A percentile compares a stretch with the other conserved stretches of the same genome.
phyloP scores from a whole-genome alignment of 2,888 invertebrate species.

The Perizoma flavofasciatum region DNA sequence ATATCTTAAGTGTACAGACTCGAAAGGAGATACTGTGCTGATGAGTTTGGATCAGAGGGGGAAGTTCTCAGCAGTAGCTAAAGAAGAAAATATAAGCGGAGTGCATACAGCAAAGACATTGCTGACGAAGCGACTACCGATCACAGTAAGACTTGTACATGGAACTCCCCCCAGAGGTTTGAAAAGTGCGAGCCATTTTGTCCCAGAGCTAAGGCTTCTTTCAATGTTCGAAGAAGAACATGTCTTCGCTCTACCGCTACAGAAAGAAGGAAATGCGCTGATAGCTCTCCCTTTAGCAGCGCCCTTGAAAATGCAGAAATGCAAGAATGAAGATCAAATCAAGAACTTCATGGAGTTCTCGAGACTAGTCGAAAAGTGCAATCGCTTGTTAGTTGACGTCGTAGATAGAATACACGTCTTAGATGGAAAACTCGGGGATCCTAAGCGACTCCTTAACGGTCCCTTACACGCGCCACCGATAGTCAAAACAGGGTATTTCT shows the following conservation, averaged over 20 bases:
- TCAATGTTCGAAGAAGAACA: conserved; percentile 94
- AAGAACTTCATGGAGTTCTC: conserved; percentile 90
- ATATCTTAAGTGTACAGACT: conserved; percentile 94
- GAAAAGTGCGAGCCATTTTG: conserved; percentile 91
- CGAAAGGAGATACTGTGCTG: conserved; percentile 92
- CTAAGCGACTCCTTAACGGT: conserved; percentile 74
- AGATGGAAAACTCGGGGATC: conserved; percentile 91
- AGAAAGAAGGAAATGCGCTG: conserved; percentile 90
- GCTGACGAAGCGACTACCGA: conserved; percentile 94
- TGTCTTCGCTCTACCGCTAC: conserved; percentile 92
- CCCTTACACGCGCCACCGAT: conserved; percentile 73
- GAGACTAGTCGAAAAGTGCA: conserved; percentile 90
- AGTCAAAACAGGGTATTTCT: conserved; percentile 87
- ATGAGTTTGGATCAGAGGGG: conserved; percentile 94
- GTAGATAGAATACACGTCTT: conserved; percentile 92
- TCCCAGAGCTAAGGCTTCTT: conserved; percentile 92
- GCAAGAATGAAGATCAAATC: conserved; percentile 92
- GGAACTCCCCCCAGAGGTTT: conserved; percentile 94
- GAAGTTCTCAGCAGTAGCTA: conserved; percentile 95
- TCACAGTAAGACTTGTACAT: conserved; percentile 96
- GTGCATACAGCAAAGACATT: conserved; percentile 96
- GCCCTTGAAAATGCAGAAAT: conserved; percentile 92
- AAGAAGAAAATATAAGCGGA: conserved; percentile 96
- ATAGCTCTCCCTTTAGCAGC: conserved; percentile 94
- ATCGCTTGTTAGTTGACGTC: conserved; percentile 88